Conservation (phyloP, 2,888 invertebrate genomes). For the Orchesella flavescens region DNA sequence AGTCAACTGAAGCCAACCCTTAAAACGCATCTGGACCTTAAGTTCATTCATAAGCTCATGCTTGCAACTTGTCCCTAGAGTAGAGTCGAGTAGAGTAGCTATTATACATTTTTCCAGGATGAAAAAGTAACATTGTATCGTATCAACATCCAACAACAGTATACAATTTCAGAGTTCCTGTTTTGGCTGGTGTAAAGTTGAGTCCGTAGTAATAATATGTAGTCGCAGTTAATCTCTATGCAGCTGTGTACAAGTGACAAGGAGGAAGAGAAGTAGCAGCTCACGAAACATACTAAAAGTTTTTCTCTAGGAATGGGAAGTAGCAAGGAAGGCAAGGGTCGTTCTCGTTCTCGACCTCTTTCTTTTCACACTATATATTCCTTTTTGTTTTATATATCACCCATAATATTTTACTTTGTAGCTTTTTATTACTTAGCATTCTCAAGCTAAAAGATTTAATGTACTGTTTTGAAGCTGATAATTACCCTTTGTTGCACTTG, state of each 20-base stretch:
- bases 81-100: no score
- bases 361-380: not conserved
- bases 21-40: slow-evolving; percentile 15
- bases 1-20: not conserved
- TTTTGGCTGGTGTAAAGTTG: no score
- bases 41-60: no score
- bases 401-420: not conserved
- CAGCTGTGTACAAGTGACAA: slow-evolving; percentile 48
- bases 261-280: not conserved
- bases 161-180: slow-evolving; percentile 28
- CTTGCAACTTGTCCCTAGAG: no score
- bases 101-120: not conserved
- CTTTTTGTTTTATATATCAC: no score
- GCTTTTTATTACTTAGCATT: slow-evolving; percentile 56
- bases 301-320: not conserved
- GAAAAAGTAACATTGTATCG: no score
- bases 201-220: no score
- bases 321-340: slow-evolving; percentile 38
- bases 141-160: no score
- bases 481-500: slow-evolving; percentile 59
- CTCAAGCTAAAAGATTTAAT: slow-evolving; percentile 58
- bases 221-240: no score
- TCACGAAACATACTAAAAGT: slow-evolving; percentile 7
- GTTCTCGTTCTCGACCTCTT: not conserved
- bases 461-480: slow-evolving; percentile 53